Evolutionary conservation across 1,140 invertebrate species (phyloP), one percentile per base, ranked within the genome.

Genomic region (Plectrocnemia conspersa): DNA sequence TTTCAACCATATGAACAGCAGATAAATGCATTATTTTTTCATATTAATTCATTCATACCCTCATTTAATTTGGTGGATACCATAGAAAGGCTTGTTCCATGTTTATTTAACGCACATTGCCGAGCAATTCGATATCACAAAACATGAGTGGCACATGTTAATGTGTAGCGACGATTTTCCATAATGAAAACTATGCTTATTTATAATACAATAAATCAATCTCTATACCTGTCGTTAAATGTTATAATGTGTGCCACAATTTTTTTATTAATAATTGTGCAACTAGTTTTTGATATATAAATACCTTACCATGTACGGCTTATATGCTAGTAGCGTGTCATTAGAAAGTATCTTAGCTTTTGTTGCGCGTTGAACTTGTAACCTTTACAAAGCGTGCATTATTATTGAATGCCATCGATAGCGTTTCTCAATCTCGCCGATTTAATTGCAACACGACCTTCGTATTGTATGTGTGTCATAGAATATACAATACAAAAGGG

Each of bases 401-500:
- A n/a, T n/a, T 38, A 15, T 38, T 38, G 13, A 24, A 4, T 24
- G 21, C n/a, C 6, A 25, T 45, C 21, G 4, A 22, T 13, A 41
- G n/a, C n/a, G n/a, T 3, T 41, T 10, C 4, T 13, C 3, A 41
- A 19, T 13, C 22, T 45, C 42, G 42, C 11, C 36, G 36, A 47
- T 29, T 29, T 33, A 24, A 19, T 47, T 32, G 10, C 7, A 19
- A 6, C 18, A 24, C 22, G 9, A 22, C n/a, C n/a, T n/a, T n/a
- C n/a, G n/a, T n/a, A n/a, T n/a, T n/a, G 45, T 29, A 29, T 47
- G 45, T 47, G 27, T 47, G 45, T 47, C 45, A 47, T 33, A 32
- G 25, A 15, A 10, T 1, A n/a, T 44, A 3, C 16, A 9, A 24
- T 24, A 22, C 16, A 27, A n/a, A 6, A n/a, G 13, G 21, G 18